Conservation (phyloP, 2,888 invertebrate genomes). For the Nemurella pictetii region DNA sequence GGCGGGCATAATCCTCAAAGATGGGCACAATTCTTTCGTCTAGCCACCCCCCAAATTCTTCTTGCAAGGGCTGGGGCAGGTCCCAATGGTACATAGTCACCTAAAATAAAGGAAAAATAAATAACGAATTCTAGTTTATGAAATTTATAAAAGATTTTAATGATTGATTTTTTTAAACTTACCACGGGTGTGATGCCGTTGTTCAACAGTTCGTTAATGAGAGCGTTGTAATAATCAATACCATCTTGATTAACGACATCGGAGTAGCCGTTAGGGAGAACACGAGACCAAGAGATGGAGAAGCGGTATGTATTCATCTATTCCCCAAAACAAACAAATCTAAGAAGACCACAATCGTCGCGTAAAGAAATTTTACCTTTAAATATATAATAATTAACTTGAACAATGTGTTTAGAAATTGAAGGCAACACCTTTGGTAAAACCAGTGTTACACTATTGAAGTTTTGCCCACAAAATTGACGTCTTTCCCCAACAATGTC, state of each 20-base stretch:
- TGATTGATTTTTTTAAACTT: background rate
- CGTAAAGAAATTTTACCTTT: no score
- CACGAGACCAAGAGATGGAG: conserved; percentile 51
- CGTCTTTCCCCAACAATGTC: no score
- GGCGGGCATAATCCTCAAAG: conserved; percentile 57
- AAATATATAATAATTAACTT: no score
- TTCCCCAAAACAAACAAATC: no score
- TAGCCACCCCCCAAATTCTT: conserved; percentile 49
- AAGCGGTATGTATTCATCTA: conserved; percentile 42
- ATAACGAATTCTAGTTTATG: background rate
- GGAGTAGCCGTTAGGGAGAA: conserved; percentile 50
- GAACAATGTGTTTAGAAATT: no score
- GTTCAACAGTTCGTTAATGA: conserved; percentile 49
- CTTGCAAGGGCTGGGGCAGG: conserved; percentile 53
- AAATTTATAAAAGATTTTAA: background rate
- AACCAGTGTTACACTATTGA: no score
- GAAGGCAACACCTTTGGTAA: no score
- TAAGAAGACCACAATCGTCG: no score
- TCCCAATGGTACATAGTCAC: conserved; percentile 52
- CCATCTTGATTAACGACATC: conserved; percentile 45
- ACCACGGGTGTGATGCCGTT: conserved; percentile 51
- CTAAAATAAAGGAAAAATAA: conserved; percentile 26
- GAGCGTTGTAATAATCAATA: conserved; percentile 50
- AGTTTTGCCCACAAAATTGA: no score
- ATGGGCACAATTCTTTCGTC: conserved; percentile 54